Base-by-base conservation (phyloP, 2,888 invertebrate species). In the Clitarchus hookeri region DNA sequence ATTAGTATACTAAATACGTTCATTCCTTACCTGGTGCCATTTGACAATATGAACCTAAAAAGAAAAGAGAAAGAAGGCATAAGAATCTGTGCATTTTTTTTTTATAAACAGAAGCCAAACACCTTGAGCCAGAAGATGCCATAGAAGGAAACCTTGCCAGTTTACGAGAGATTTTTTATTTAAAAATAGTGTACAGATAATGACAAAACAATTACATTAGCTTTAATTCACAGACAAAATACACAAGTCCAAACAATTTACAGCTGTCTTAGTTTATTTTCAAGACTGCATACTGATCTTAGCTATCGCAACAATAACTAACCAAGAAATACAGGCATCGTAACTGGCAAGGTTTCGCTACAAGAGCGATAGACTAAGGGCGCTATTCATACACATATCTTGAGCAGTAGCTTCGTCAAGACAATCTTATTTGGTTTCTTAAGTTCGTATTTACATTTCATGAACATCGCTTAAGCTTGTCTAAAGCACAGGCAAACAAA, bases 21-120 rank as follows among this genome's bases (percentile, higher is more conserved):
- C 54, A 83, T 53, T 85, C 78, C 88, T 87, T 88, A 89, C 89
- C 89, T 86, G 89, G 89, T 79, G 89, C 89, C 89, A 89, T 89
- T 86, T 89, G 89, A 87, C 89, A 88, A 84, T 89, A 88, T 23
- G 89, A 88, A 85, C 88, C 89, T 89, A 86, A 54, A 89, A 89
- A 83, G 84, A 83, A 87, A 85, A 87, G 85, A 85, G 65, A 84
- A 84, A 65, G 65, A 48, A 84, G 87, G 84, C 78, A 84, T 86
- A 65, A 83, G 65, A 86, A 44, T 86, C 1, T 65, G 65, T 65
- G 65, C 65, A 65, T 65, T 6, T 65, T 65, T 6, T 65, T 65
- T 65, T 8, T 2, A 23, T 0, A 65, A 65, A 65, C 65, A 65
- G 65, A 65, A 65, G 65, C 65, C 65, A 65, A 65, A 65, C 65